phyloP scores from a whole-genome alignment of 2,797 vertebrate species.

The Petrocephalus sullivani region DNA sequence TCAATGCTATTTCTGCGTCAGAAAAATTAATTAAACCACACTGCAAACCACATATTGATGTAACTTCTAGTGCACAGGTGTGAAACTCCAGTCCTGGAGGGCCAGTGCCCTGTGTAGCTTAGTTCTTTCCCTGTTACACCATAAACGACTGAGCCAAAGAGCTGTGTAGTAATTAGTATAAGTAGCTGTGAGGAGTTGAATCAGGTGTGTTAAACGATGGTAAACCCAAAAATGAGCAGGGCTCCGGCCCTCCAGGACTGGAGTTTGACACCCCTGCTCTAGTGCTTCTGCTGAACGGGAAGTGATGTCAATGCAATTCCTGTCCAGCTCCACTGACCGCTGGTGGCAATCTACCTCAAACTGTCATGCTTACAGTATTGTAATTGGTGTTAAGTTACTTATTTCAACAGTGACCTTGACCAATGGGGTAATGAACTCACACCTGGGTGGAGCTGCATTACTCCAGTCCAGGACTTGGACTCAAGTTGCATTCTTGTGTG shows the following conservation, averaged over 20 bases:
- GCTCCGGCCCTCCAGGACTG: too few species aligned
- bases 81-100: too few species aligned
- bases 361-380: not conserved
- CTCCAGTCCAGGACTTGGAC: not conserved
- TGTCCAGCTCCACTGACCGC: not conserved
- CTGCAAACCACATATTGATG: not conserved
- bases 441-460: not conserved
- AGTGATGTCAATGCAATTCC: not conserved
- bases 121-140: too few species aligned
- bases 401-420: not conserved
- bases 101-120: too few species aligned
- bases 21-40: not conserved
- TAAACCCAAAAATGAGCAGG: too few species aligned
- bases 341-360: not conserved
- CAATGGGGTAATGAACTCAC: not conserved
- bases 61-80: not conserved
- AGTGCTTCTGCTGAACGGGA: not conserved
- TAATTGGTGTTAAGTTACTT: not conserved
- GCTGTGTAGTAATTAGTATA: too few species aligned
- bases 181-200: too few species aligned
- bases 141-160: too few species aligned
- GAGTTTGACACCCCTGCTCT: not conserved
- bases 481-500: not conserved
- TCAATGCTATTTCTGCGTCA: not conserved
- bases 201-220: too few species aligned